These are phyloP conservation scores for Diadema setosum DNA, from an alignment of 35 echinoderm and acorn worm genomes.

Conservation along the genomic window DNA sequence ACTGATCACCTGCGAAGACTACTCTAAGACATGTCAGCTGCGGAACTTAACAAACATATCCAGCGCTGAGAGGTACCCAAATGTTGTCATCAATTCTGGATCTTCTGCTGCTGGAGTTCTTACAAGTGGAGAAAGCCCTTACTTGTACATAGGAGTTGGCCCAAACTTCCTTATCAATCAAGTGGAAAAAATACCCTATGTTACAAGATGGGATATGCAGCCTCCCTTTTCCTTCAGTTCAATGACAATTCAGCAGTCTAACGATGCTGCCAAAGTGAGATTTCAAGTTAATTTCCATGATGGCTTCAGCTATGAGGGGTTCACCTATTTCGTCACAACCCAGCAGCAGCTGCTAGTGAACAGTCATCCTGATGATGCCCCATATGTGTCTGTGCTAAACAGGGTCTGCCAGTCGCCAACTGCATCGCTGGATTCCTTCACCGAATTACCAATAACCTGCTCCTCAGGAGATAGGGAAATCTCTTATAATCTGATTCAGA, in stretches of 20 bases:
- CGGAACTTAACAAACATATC: background rate
- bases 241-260: background rate
- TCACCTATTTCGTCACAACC: background rate
- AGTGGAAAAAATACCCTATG: background rate
- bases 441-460: background rate
- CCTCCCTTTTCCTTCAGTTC: background rate
- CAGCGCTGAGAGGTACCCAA: background rate
- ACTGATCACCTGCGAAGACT: background rate
- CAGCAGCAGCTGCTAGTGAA: background rate
- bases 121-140: background rate
- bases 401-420: background rate
- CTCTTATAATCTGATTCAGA: background rate
- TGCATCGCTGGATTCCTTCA: background rate
- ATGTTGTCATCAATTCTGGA: background rate
- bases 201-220: background rate
- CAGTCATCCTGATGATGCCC: background rate
- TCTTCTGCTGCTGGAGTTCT: background rate
- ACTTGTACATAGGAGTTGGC: background rate
- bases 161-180: background rate
- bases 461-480: background rate
- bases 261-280: background rate
- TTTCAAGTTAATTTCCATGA: background rate
- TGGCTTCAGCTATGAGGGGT: background rate
- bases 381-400: background rate
- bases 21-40: background rate